Percentiles rank a stretch among this genome's conserved stretches.
phyloP scores from a whole-genome alignment of 2,113 vertebrate genomes.

The Halichoeres trimaculatus region DNA sequence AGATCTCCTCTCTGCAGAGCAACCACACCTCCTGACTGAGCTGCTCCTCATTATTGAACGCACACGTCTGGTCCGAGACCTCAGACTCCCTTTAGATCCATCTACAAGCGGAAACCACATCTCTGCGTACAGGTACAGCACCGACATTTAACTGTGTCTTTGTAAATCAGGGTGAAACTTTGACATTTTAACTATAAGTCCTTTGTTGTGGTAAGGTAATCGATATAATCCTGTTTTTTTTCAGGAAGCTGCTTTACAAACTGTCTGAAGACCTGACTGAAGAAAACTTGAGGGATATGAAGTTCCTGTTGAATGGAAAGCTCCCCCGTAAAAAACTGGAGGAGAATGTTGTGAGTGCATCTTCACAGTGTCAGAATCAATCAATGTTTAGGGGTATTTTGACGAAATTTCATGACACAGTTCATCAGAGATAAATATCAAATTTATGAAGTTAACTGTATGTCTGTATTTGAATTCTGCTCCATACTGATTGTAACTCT shows the following conservation, averaged over 20 bases:
- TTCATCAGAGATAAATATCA: too few relatives aligned
- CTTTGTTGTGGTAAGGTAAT: too few relatives aligned
- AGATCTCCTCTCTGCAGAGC: conserved; percentile 53
- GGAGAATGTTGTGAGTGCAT: conserved; percentile 61
- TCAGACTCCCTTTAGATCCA: neutral
- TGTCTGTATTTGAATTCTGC: neutral
- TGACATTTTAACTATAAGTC: too few relatives aligned
- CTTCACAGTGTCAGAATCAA: too few relatives aligned
- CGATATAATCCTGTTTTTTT: neutral
- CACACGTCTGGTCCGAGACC: conserved; percentile 30
- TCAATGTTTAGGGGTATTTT: too few relatives aligned
- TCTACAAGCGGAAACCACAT: conserved; percentile 15
- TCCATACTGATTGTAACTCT: neutral
- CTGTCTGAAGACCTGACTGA: conserved; percentile 70
- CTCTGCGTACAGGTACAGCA: conserved; percentile 72
- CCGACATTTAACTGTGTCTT: neutral
- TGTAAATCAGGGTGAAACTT: too few relatives aligned
- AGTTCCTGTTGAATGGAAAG: conserved; percentile 63
- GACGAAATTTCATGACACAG: too few relatives aligned
- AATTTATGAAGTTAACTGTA: neutral
- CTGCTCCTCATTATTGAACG: conserved; percentile 67
- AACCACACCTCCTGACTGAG: conserved; percentile 69
- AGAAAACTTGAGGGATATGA: conserved; percentile 56
- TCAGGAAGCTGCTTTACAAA: conserved; percentile 77
- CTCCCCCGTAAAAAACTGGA: conserved; percentile 64